These are phyloP conservation scores for Zhuqinia jingwanae DNA, from an alignment of 2,888 invertebrate species.

Conservation along the genomic window DNA sequence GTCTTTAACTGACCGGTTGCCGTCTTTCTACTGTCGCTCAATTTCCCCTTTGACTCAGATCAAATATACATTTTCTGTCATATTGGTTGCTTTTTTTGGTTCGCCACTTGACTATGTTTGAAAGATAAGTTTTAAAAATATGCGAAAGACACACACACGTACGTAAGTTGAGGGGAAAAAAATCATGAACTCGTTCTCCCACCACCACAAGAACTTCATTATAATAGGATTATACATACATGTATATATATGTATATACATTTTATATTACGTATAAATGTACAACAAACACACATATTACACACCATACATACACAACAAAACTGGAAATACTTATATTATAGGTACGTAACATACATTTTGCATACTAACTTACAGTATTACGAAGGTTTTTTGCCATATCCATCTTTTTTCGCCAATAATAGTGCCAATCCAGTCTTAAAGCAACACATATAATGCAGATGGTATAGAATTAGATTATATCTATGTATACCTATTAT, in stretches of 20 bases:
- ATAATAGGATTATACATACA: neutral
- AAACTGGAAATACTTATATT: constrained; percentile 30
- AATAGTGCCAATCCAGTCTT: constrained; percentile 15
- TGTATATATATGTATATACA: neutral
- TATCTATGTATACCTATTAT: neutral
- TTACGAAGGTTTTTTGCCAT: neutral
- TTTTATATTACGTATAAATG: neutral
- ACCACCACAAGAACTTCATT: constrained; percentile 30
- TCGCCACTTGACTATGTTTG: too few relatives aligned
- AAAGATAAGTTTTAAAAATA: too few relatives aligned
- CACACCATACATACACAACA: neutral
- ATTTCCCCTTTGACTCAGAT: constrained; percentile 49
- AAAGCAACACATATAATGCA: neutral
- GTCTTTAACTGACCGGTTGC: constrained; percentile 61
- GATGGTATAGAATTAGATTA: neutral
- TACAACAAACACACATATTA: too few relatives aligned
- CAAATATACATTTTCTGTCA: constrained; percentile 56
- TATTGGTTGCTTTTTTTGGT: constrained; percentile 9
- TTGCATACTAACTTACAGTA: neutral
- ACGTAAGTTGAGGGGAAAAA: constrained; percentile 26
- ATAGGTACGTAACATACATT: neutral
- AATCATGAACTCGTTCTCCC: constrained; percentile 64
- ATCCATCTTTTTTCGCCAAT: neutral
- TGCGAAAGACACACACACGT: neutral
- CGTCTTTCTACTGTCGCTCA: constrained; percentile 55